Percentiles rank a stretch among this genome's conserved stretches.
Evolutionary conservation across 35 echinoderm and acorn worm species (phyloP).

Genomic region (Ophiothrix spiculata): DNA sequence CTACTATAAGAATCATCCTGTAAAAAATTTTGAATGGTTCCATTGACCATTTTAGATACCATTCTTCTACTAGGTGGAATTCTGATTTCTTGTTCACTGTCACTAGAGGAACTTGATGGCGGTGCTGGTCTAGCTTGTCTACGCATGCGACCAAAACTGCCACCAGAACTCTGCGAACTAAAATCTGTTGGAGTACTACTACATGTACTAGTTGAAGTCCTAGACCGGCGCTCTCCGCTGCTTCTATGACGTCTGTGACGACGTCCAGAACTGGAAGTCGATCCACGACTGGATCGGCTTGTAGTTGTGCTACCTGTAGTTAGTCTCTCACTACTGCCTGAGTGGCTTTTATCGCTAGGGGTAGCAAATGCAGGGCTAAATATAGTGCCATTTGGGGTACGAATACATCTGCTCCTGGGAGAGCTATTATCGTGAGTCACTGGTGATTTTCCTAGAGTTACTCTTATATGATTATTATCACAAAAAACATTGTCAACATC

Average conservation of each 20-base stretch:
- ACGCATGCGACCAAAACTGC: constrained; percentile 14
- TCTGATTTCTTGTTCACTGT: not conserved
- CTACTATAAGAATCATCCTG: not conserved
- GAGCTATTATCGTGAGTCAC: not conserved
- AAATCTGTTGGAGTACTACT: constrained; percentile 31
- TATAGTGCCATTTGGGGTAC: not conserved
- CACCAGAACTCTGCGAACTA: constrained; percentile 16
- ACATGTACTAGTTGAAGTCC: constrained; percentile 23
- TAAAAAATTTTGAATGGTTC: not conserved
- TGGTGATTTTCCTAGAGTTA: not conserved
- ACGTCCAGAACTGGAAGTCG: constrained; percentile 1
- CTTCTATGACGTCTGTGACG: not conserved
- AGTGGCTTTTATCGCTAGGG: constrained; percentile 11
- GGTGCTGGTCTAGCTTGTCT: not conserved
- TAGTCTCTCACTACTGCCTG: constrained; percentile 36
- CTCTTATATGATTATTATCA: constrained; percentile 11
- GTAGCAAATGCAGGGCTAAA: not conserved
- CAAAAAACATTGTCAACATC: constrained; percentile 2
- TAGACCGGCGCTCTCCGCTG: constrained; percentile 12
- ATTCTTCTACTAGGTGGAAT: not conserved
- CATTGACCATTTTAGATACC: constrained; percentile 28
- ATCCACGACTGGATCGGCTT: constrained; percentile 31
- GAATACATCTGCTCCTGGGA: not conserved
- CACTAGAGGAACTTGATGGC: constrained; percentile 17
- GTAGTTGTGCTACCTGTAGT: constrained; percentile 17